A percentile compares a stretch with the other conserved stretches of the same genome.
These are phyloP conservation scores for Stenichneumon culpator DNA, from an alignment of 2,888 invertebrate species.

Conservation along the genomic window DNA sequence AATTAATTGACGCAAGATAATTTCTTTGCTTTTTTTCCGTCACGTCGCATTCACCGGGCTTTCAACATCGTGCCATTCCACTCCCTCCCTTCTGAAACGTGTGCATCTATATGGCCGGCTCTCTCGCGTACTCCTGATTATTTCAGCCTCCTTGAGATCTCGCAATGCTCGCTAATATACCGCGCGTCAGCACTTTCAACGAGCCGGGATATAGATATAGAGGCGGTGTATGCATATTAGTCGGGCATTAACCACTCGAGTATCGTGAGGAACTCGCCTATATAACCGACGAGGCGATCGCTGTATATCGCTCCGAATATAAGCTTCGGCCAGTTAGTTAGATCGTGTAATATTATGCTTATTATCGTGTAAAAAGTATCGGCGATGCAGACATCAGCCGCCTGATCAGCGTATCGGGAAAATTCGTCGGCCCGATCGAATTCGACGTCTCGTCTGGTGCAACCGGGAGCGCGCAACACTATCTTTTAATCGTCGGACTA, in stretches of 20 bases:
- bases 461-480: not conserved
- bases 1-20: conserved; percentile 1
- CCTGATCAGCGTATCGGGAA: not conserved
- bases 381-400: not conserved
- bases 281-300: not conserved
- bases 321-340: not conserved
- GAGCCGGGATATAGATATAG: conserved; percentile 4
- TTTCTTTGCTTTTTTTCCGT: not conserved
- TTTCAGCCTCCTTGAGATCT: conserved; percentile 31
- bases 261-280: not conserved
- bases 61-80: not conserved
- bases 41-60: not conserved
- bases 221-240: conserved; percentile 3
- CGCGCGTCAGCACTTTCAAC: conserved; percentile 35
- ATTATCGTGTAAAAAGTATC: not conserved
- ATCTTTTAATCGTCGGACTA: not conserved
- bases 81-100: not conserved
- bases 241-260: conserved; percentile 11
- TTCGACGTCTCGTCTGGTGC: conserved; percentile 3
- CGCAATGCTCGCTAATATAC: conserved; percentile 24
- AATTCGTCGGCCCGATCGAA: conserved; percentile 2
- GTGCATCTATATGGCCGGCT: not conserved
- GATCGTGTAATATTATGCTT: not conserved
- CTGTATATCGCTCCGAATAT: conserved; percentile 8
- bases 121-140: conserved; percentile 24